phyloP scores from a whole-genome alignment of 2,797 vertebrate genomes.

The Dromococcyx pavoninus region DNA sequence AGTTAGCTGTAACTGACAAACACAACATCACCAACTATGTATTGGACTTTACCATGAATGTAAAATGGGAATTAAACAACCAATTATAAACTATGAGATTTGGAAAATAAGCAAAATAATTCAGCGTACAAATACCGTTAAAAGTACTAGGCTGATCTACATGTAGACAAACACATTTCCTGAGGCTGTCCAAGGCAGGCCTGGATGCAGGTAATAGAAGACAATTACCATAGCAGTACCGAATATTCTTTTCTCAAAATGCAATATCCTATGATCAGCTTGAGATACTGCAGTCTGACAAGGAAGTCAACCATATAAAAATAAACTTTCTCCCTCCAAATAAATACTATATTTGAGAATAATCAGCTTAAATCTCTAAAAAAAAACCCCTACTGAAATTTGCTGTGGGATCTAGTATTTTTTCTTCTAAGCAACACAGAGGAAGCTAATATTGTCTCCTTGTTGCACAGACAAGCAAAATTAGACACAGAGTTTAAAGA shows the following conservation, averaged over 20 bases:
- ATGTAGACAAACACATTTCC: neutral
- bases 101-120: neutral
- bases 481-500: neutral
- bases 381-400: neutral
- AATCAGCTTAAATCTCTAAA: neutral
- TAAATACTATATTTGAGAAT: neutral
- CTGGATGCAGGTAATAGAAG: rapidly evolving
- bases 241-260: neutral
- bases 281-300: neutral
- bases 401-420: neutral
- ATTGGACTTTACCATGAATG: neutral
- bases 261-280: neutral
- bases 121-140: neutral
- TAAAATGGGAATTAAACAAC: neutral
- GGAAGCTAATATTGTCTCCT: neutral
- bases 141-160: neutral
- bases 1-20: neutral
- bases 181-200: neutral
- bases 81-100: neutral
- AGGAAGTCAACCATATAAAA: neutral
- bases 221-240: neutral
- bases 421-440: neutral
- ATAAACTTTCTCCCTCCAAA: neutral
- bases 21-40: neutral
- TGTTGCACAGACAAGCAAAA: neutral